Evolutionary conservation across 2,888 invertebrate species (phyloP).

Genomic region (Elegia similella): DNA sequence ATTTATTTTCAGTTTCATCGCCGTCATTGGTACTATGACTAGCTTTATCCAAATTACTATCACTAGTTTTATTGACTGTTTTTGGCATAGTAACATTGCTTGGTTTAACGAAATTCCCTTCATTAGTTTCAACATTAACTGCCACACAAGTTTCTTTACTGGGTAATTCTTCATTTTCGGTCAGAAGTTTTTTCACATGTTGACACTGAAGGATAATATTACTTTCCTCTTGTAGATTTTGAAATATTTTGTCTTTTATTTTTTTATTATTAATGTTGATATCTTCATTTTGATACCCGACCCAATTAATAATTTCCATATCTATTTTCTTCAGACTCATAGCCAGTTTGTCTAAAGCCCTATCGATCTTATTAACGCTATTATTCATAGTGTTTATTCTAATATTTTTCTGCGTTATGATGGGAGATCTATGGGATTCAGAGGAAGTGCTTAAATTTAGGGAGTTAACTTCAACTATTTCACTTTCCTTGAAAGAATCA

Average conservation of each 20-base stretch:
- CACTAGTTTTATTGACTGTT: not conserved
- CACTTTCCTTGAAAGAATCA: constrained; percentile 10
- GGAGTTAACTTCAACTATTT: constrained; percentile 22
- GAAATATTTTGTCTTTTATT: constrained; percentile 38
- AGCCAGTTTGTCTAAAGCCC: constrained; percentile 35
- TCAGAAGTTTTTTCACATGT: constrained; percentile 30
- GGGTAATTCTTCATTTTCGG: constrained; percentile 12
- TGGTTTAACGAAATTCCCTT: constrained; percentile 13
- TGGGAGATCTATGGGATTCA: constrained; percentile 19
- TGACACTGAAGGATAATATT: constrained; percentile 38
- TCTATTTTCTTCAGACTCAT: constrained; percentile 42
- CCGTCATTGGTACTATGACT: constrained; percentile 4
- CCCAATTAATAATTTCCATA: constrained; percentile 48
- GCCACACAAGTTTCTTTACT: not conserved
- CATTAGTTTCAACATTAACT: constrained; percentile 11
- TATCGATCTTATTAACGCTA: constrained; percentile 19
- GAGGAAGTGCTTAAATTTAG: constrained; percentile 39
- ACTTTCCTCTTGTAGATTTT: constrained; percentile 42
- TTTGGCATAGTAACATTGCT: constrained; percentile 1
- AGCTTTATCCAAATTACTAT: constrained; percentile 6
- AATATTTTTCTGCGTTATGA: constrained; percentile 8
- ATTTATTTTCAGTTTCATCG: not conserved
- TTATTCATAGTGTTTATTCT: constrained; percentile 13
- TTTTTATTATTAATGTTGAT: constrained; percentile 25
- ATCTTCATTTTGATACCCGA: constrained; percentile 36